Percentiles rank a stretch among this genome's conserved stretches.
Conservation (phyloP, 92 coral and sea anemone genomes). For the Montipora capitata region DNA sequence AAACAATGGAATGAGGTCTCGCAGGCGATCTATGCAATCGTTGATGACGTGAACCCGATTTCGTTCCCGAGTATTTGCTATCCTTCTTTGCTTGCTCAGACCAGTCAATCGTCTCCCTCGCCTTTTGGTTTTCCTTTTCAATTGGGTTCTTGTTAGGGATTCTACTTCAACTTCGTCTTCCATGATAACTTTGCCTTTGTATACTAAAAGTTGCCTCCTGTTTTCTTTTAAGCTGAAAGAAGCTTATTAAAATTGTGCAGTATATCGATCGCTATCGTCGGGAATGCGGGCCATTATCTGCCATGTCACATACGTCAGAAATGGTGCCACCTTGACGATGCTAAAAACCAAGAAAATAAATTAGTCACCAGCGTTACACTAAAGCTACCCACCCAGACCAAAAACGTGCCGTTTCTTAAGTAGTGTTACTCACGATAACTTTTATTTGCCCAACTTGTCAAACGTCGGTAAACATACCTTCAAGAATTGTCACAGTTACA, state of each 20-base stretch:
- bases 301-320: conserved; percentile 45
- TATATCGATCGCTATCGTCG: conserved; percentile 40
- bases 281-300: conserved; percentile 26
- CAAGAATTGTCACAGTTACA: background rate
- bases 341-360: conserved; percentile 18
- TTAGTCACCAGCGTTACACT: background rate
- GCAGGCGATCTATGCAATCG: conserved; percentile 85
- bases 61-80: conserved; percentile 88
- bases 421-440: conserved; percentile 1
- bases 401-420: conserved; percentile 1
- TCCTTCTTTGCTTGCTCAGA: conserved; percentile 84
- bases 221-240: conserved; percentile 43
- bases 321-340: conserved; percentile 39
- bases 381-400: conserved; percentile 5
- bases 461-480: conserved; percentile 10
- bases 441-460: background rate
- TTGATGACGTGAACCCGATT: conserved; percentile 89
- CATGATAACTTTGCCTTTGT: conserved; percentile 2
- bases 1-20: conserved; percentile 87
- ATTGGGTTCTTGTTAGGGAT: background rate
- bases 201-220: conserved; percentile 3
- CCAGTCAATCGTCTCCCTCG: conserved; percentile 88
- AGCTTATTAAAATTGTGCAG: conserved; percentile 19
- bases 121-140: conserved; percentile 50
- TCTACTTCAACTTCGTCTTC: conserved; percentile 36